Evolutionary conservation across 64 coral and sea anemone species (phyloP).

Genomic region (Actinia tenebrosa): DNA sequence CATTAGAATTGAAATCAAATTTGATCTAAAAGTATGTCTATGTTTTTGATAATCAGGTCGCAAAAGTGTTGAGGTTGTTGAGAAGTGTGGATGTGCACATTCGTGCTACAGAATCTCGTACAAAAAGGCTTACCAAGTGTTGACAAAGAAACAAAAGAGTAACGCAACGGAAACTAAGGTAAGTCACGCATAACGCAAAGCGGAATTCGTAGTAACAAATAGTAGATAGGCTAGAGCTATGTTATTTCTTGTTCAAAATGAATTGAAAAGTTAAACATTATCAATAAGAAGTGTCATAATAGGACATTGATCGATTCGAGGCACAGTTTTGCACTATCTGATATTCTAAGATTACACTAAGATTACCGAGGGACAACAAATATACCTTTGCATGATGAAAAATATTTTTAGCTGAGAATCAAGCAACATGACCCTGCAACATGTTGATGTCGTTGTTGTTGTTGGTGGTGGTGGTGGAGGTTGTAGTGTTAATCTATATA

Average conservation of each 20-base stretch:
- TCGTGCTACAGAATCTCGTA: slow-evolving; percentile 9
- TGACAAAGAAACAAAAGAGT: background rate
- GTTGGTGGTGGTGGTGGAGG: background rate
- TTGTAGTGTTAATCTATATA: background rate
- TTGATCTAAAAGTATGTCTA: background rate
- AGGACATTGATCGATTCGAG: too few species aligned
- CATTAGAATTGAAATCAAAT: background rate
- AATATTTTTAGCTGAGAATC: too few species aligned
- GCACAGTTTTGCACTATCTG: too few species aligned
- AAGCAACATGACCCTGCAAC: too few species aligned
- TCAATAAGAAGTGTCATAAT: too few species aligned
- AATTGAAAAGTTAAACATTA: too few species aligned
- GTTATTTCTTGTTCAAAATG: too few species aligned
- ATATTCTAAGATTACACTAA: too few species aligned
- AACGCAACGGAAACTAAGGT: slow-evolving; percentile 9
- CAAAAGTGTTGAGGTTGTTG: background rate
- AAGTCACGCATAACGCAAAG: slow-evolving; percentile 1
- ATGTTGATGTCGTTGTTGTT: too few species aligned
- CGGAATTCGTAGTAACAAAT: background rate
- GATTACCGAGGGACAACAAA: too few species aligned
- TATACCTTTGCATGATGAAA: too few species aligned
- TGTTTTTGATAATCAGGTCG: background rate
- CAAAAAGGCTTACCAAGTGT: background rate
- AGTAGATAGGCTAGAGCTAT: too few species aligned
- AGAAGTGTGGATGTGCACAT: slow-evolving; percentile 8